Base-by-base conservation (phyloP, 2,888 invertebrate genomes). In the Ennomos fuscantarius region DNA sequence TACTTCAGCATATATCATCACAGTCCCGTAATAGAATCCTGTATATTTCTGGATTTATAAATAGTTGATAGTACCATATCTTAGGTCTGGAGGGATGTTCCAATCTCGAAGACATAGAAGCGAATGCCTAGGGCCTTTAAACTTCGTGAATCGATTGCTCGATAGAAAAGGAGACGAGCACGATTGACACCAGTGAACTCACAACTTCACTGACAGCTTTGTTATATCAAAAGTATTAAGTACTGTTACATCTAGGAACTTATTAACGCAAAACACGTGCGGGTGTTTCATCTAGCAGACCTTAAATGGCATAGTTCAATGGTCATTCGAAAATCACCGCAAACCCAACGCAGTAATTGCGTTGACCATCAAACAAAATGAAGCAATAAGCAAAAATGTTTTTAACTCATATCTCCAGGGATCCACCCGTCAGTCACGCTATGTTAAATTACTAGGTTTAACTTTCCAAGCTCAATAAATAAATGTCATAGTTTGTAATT, bases 401-500 rank as follows among this genome's bases (percentile, higher is more conserved):
- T 74, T 66, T 73, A 70, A 73, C 41, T 34, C 24, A 10, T 33
- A 15, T 73, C 69, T 72, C 72, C 70, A 76, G 68, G 68, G 65
- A 69, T 74, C 76, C 75, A 78, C 78, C 79, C 74, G 77, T 83
- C 78, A 81, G 79, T 83, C 85, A 82, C 76, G 74, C 75, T 74
- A 63, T 64, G 70, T 74, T 78, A 82, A 85, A 82, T 84, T 81
- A 76, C 78, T 65, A 68, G 71, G 72, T 80, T 76, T 79, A 81
- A 84, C 85, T 87, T 87, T 87, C 86, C 71, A 83, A 84, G 75
- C 74, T 70, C 71, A 74, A 85, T 84, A 82, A 77, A 80, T 84
- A 82, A 86, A 86, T 85, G 85, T 86, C 86, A 84, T 82, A 82
- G 79, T 83, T 81, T 79, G 83, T 81, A 81, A 86, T 84, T 82